Evolutionary conservation across 2,888 invertebrate genomes (phyloP), one percentile per base, ranked within the genome.

Genomic region (Andrena bicolor): DNA sequence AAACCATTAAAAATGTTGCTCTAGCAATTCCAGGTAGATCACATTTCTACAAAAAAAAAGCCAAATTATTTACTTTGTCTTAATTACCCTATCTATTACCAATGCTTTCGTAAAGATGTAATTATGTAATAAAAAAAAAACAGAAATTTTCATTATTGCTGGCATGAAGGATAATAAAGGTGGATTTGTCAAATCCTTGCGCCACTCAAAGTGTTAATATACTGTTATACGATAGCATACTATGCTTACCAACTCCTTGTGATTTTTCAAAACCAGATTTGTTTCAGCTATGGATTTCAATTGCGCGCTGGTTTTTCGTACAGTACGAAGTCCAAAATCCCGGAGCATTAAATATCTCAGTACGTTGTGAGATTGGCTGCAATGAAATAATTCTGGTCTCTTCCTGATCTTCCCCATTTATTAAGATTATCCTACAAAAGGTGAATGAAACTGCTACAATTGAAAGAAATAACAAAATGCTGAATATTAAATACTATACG

Each of bases 1-100:
- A 98, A 80, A 97, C 97, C 96, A 97, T 97, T 82, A 98, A 95
- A 94, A 97, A 98, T 75, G 98, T 97, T 68, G 97, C 97, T 91
- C 97, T 95, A 80, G 97, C 96, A 89, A 96, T 95, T 66, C 97
- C 97, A 65, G 97, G 97, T 90, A 97, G 94, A 90, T 96, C 96
- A 94, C 96, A 97, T 91, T 95, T 95, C 96, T 96, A 93, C 82
- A 95, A 95, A 89, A 89, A 49, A 65, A 26, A 8, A 5, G 26
- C n/a, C 56, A 64, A 16, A 28, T 30, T 69, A 53, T 56, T 6
- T 20, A n/a, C 1, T 13, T 48, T 16, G 10, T 13, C 60, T 23
- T 41, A 6, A 41, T 35, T 35, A 2, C 10, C 10, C 35, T 35
- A 35, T 13, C 13, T 41, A 41, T 41, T 41, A 13, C 13, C 41